These are phyloP conservation scores for Agriopis leucophaearia DNA, from an alignment of 2,888 invertebrate species.

Conservation along the genomic window DNA sequence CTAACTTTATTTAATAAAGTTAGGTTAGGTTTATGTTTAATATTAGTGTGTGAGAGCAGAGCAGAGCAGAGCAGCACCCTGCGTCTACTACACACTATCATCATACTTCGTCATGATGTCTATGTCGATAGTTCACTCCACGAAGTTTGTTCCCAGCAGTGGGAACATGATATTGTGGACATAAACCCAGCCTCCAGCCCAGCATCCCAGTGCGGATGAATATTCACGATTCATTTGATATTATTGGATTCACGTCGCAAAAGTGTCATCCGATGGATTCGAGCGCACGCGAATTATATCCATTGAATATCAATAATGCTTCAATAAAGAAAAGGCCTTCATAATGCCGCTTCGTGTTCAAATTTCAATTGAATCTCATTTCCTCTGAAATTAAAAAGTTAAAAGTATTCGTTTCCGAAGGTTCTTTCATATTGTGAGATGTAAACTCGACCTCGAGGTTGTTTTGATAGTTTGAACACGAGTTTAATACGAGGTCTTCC, in stretches of 20 bases:
- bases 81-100: too few species aligned
- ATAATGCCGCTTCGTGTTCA: conserved; percentile 6
- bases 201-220: conserved; percentile 15
- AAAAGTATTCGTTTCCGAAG: neutral
- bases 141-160: too few species aligned
- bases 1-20: too few species aligned
- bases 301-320: conserved; percentile 5
- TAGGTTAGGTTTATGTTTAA: too few species aligned
- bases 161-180: too few species aligned
- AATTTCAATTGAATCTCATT: conserved; percentile 9
- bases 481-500: neutral
- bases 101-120: too few species aligned
- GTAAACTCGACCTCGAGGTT: neutral
- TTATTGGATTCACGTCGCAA: conserved; percentile 13
- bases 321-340: conserved; percentile 1
- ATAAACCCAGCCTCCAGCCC: neutral
- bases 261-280: conserved; percentile 1
- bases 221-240: conserved; percentile 27
- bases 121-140: too few species aligned
- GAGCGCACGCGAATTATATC: neutral
- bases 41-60: too few species aligned
- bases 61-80: too few species aligned
- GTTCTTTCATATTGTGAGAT: neutral
- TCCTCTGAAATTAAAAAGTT: neutral
- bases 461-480: neutral